These are phyloP conservation scores for Acanthornis magna DNA, from an alignment of 2,797 vertebrate genomes.

Conservation along the genomic window DNA sequence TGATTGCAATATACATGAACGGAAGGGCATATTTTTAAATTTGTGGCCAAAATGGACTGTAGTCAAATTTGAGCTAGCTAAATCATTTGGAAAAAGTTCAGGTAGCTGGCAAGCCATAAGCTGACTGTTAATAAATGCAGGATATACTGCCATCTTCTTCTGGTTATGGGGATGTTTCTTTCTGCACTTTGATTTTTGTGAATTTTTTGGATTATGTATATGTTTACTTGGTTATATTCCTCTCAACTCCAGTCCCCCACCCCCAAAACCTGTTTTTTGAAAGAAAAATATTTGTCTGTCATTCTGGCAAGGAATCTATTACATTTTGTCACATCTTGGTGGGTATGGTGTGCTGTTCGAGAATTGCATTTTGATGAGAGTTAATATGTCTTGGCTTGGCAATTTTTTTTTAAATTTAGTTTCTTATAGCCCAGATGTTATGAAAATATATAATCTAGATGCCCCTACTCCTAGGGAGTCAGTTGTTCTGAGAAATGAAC, in stretches of 20 bases:
- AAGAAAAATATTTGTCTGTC: background rate
- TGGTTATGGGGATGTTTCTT: background rate
- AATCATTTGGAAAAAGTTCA: slow-evolving; percentile 47
- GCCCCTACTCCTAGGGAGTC: background rate
- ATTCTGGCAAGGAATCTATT: background rate
- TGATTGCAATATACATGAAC: slow-evolving; percentile 16
- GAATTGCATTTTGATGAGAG: background rate
- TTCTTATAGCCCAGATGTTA: background rate
- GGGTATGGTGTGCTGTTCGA: background rate
- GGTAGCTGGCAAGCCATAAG: slow-evolving; percentile 16
- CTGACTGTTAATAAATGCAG: background rate
- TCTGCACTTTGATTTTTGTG: background rate
- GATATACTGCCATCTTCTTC: slow-evolving; percentile 10
- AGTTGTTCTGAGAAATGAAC: background rate
- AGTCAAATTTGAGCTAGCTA: slow-evolving; percentile 42
- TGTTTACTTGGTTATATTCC: background rate
- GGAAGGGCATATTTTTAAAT: slow-evolving; percentile 43
- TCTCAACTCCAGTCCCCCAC: background rate
- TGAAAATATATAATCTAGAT: background rate
- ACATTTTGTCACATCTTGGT: background rate
- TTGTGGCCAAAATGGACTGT: slow-evolving; percentile 46
- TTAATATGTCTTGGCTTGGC: background rate
- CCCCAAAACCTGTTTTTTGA: background rate
- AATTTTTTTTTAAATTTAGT: background rate
- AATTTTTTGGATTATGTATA: background rate